A percentile compares a stretch with the other conserved stretches of the same genome.
Evolutionary conservation across 2,888 invertebrate genomes (phyloP).

Genomic region (Prosopocoilus inquinatus): DNA sequence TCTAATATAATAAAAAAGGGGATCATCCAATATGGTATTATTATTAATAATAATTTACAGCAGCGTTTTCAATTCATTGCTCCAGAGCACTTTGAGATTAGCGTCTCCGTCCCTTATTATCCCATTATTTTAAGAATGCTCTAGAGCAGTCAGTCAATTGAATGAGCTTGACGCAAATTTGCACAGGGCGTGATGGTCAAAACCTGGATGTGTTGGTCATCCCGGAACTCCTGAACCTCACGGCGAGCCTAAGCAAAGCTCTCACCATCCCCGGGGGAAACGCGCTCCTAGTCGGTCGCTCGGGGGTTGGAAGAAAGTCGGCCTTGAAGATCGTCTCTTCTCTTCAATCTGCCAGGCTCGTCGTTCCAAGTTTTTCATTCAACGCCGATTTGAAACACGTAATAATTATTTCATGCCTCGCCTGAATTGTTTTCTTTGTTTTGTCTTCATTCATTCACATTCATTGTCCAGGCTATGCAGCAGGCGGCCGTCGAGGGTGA

Average conservation of each 20-base stretch:
- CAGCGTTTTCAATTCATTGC: too few relatives aligned
- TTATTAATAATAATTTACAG: too few relatives aligned
- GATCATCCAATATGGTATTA: conserved; percentile 62
- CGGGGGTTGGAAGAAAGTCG: conserved; percentile 79
- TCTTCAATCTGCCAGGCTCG: conserved; percentile 64
- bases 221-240: conserved; percentile 64
- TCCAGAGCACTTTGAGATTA: too few relatives aligned
- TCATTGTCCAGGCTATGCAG: conserved; percentile 63
- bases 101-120: too few relatives aligned
- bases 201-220: conserved; percentile 63
- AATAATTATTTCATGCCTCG: conserved; percentile 23
- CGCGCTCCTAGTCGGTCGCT: conserved; percentile 69
- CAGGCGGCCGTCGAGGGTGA: conserved; percentile 77
- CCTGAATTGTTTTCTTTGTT: conserved; percentile 6
- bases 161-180: too few relatives aligned
- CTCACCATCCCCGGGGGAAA: conserved; percentile 63
- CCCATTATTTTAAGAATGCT: too few relatives aligned
- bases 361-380: conserved; percentile 55
- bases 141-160: too few relatives aligned
- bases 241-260: conserved; percentile 63
- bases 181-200: conserved; percentile 62
- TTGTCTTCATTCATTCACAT: conserved; percentile 4
- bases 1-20: conserved; percentile 60
- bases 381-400: conserved; percentile 77
- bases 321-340: conserved; percentile 73